These are phyloP conservation scores for Chaetodon auriga DNA, from an alignment of 2,113 vertebrate species.

Conservation along the genomic window DNA sequence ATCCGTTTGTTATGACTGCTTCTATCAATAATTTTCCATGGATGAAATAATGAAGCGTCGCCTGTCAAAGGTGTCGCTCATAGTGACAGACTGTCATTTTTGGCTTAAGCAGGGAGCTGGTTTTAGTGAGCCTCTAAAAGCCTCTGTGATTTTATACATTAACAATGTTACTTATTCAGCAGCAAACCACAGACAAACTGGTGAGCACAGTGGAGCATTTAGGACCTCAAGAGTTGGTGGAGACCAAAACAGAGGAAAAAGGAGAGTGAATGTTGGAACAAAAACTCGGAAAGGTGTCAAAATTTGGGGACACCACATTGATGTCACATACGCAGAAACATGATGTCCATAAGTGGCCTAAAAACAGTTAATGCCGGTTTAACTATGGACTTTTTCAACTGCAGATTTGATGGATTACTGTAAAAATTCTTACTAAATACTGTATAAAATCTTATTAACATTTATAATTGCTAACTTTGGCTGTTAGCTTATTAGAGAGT, in stretches of 20 bases:
- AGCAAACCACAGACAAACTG: background rate
- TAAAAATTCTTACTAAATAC: too few species aligned
- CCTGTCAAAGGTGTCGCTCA: background rate
- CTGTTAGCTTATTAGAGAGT: background rate
- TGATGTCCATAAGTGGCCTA: background rate
- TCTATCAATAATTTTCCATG: constrained; percentile 32
- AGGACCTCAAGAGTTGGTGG: background rate
- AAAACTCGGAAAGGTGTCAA: too few species aligned
- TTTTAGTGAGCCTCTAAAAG: background rate
- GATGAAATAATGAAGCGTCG: background rate
- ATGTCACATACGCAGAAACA: too few species aligned
- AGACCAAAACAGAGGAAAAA: constrained; percentile 9
- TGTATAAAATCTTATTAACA: background rate
- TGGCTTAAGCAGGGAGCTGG: background rate
- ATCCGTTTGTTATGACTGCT: constrained; percentile 14
- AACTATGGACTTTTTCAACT: background rate
- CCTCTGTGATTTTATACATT: background rate
- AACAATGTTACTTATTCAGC: background rate
- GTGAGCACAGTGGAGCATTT: background rate
- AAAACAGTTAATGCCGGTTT: background rate
- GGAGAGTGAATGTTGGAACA: constrained; percentile 6
- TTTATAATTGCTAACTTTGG: background rate
- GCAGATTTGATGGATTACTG: too few species aligned
- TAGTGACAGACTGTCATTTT: background rate
- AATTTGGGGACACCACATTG: too few species aligned